Evolutionary conservation across 53 echinoderm and acorn worm species (phyloP).

Genomic region (Echinarachnius parma): DNA sequence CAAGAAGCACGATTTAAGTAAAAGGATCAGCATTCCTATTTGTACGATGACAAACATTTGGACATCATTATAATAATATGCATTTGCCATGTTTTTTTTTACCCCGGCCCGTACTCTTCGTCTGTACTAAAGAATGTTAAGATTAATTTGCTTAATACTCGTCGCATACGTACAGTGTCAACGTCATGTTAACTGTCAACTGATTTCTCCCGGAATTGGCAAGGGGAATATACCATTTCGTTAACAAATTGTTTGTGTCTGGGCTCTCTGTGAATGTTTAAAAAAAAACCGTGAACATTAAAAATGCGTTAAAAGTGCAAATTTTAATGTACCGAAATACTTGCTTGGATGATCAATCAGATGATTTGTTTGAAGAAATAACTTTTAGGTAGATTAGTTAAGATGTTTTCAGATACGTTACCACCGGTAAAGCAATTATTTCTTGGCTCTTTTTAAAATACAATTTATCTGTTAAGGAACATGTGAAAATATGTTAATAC

Average conservation of each 20-base stretch:
- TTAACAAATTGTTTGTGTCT: neutral
- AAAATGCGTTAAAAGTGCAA: neutral
- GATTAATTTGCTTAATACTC: neutral
- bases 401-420: neutral
- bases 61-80: neutral
- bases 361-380: no score
- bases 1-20: no score
- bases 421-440: neutral
- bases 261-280: neutral
- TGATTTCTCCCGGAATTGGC: neutral
- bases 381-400: no score
- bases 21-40: neutral
- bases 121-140: neutral
- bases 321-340: neutral
- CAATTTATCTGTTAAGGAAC: no score
- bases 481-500: no score
- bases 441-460: neutral
- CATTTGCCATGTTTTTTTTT: neutral
- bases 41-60: neutral
- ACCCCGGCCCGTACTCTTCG: no score
- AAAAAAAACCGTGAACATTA: neutral
- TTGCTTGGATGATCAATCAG: neutral
- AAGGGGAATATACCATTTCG: neutral
- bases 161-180: neutral
- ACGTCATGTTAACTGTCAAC: neutral